A percentile compares a stretch with the other conserved stretches of the same genome.
These are phyloP conservation scores for Lucilia sericata DNA, from an alignment of 1,140 invertebrate species.

Conservation along the genomic window DNA sequence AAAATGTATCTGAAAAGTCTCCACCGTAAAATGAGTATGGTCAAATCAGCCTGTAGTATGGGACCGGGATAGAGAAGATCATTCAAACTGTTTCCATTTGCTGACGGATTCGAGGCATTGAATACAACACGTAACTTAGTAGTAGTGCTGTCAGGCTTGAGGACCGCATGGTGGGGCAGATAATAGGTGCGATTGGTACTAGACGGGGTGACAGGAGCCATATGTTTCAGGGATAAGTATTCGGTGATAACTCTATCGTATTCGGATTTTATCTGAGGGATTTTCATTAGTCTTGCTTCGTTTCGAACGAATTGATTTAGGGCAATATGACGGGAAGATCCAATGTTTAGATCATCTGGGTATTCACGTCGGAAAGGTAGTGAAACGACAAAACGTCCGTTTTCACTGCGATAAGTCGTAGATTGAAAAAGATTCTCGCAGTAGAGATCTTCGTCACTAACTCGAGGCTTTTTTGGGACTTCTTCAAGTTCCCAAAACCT, in stretches of 20 bases:
- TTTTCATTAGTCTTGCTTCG: not conserved
- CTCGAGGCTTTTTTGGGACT: not conserved
- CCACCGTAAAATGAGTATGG: slow-evolving; percentile 57
- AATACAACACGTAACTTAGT: slow-evolving; percentile 56
- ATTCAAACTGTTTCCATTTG: slow-evolving; percentile 56
- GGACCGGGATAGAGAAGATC: slow-evolving; percentile 59
- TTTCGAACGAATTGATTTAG: not conserved
- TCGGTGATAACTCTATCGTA: slow-evolving; percentile 39
- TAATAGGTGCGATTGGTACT: slow-evolving; percentile 10
- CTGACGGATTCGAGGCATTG: slow-evolving; percentile 52
- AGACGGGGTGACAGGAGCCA: slow-evolving; percentile 28
- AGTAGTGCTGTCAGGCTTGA: not conserved
- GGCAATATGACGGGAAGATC: not conserved
- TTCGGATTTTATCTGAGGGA: slow-evolving; percentile 34
- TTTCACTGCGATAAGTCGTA: not conserved
- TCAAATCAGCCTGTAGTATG: slow-evolving; percentile 58
- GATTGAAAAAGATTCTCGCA: not conserved
- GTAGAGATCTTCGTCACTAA: not conserved
- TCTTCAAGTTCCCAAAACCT: not conserved
- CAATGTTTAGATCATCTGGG: not conserved
- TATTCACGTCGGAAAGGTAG: not conserved
- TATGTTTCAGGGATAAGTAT: slow-evolving; percentile 40
- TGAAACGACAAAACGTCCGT: not conserved
- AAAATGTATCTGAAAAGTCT: slow-evolving; percentile 50
- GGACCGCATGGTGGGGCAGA: slow-evolving; percentile 45